Base-by-base conservation (phyloP, 2,113 vertebrate genomes). In the Ictalurus furcatus region DNA sequence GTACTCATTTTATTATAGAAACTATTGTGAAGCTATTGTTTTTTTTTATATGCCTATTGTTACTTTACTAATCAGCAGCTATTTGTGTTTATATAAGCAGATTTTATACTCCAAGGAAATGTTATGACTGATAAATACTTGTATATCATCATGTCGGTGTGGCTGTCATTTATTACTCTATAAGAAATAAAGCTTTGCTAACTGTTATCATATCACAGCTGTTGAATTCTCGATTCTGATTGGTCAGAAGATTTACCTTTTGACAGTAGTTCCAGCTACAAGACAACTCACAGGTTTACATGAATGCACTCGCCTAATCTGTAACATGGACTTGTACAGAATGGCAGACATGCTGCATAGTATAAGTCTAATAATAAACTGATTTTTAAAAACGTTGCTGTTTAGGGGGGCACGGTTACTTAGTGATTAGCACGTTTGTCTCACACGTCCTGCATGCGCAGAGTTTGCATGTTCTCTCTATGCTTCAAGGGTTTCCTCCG, bases 1-100 rank as follows among this genome's bases (percentile, higher is more conserved):
- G 44, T 79, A 89, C 74, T 59, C 30, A 89, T 85, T 85, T 48
- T 67, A 85, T 85, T 48, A 0, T 48, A 52, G 48, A 69, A 11
- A 52, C 17, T 2, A 69, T 6, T 52, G 23, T 84, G 48, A 69
- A 25, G 13, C 44, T 30, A n/a, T 56, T 80, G 17, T 21, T 21
- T 9, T 21, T 8, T 52, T 52, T 52, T 52, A 52, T 52, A 34
- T 13, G 74, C 48, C 8, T 80, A 8, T 16, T 17, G 16, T 58
- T 79, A 28, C 12, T 52, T 81, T 81, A 59, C n/a, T 81, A 56
- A 58, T 34, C n/a, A 34, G n/a, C 52, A 82, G n/a, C 58, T 82
- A 59, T 59, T 59, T 48, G 44, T 52, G 76, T 79, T 30, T 80
- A 80, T n/a, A 85, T 73, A 21, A 73, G 48, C 12, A 52, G 28